Evolutionary conservation across 2,888 invertebrate genomes (phyloP), one percentile per base, ranked within the genome.

Genomic region (Seira sanloemensis): DNA sequence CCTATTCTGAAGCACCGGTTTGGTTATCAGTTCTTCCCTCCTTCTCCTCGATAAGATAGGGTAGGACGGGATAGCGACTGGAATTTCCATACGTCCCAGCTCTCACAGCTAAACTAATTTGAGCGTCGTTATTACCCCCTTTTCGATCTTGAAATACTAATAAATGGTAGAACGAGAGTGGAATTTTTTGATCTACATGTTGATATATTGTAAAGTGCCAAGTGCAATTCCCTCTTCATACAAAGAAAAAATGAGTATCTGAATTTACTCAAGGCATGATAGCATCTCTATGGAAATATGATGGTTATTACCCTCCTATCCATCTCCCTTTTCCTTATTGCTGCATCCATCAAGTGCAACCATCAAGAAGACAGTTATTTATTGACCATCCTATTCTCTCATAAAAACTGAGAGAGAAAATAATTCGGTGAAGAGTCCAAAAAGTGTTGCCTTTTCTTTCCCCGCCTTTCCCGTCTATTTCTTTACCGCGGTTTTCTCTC

Each of bases 251-350:
- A 19, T 37, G 37, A 37, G 37, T 12, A 37, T 37, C 7, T 37
- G 37, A 37, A 23, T 73, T 54, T 69, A 26, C 19, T 69, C 4
- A n/a, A 9, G 27, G 73, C 68, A 67, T 74, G 83, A 74, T 78
- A 54, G 74, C 68, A 78, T 84, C 78, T 74, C 74, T 78, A 84
- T 78, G 69, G 78, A 69, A 84, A 78, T 84, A 84, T 84, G 83
- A 84, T 84, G 78, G 83, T 84, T 84, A 84, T 83, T 83, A 73
- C 77, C 77, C 67, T 67, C 54, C 58, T 66, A 68, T 76, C 65
- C 71, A 67, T 67, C 67, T 62, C 67, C 50, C 46, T 54, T 21
- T 19, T 37, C 12, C 46, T 27, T 67, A 65, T 66, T 62, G 21
- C 66, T 75, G 37, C 75, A 66, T 37, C 66, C 23, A 50, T 19